These are phyloP conservation scores for Aplocera efformata DNA, from an alignment of 2,888 invertebrate species.

Conservation along the genomic window DNA sequence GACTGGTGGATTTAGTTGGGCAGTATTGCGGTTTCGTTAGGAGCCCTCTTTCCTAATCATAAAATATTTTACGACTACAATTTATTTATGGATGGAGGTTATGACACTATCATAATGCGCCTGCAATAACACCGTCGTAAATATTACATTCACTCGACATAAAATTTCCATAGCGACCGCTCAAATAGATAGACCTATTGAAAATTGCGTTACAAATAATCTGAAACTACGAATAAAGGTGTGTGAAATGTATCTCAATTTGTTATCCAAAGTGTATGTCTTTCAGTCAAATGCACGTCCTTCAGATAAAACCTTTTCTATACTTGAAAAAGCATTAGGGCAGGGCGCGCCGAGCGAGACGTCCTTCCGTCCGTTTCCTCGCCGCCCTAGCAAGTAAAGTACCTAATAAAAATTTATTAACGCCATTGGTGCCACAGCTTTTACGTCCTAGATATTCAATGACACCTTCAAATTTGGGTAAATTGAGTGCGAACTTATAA, in stretches of 20 bases:
- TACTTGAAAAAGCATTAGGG: constrained; percentile 42
- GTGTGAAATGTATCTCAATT: constrained; percentile 2
- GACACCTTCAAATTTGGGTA: constrained; percentile 21
- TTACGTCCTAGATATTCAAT: constrained; percentile 26
- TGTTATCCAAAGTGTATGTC: constrained; percentile 5
- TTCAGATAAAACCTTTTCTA: constrained; percentile 43
- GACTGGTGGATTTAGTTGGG: constrained; percentile 38
- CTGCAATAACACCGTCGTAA: constrained; percentile 52
- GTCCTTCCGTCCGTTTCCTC: constrained; percentile 44
- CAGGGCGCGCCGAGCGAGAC: constrained; percentile 41
- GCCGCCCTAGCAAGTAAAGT: constrained; percentile 41
- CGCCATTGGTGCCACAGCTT: constrained; percentile 29
- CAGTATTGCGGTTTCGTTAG: constrained; percentile 32
- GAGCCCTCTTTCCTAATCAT: constrained; percentile 33
- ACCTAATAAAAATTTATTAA: constrained; percentile 45
- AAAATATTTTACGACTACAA: constrained; percentile 52
- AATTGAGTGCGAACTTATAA: constrained; percentile 18
- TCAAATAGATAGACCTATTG: constrained; percentile 1
- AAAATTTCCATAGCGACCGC: constrained; percentile 40
- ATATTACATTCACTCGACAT: constrained; percentile 46
- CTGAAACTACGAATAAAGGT: too few species aligned
- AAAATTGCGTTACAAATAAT: not conserved
- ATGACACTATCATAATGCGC: constrained; percentile 57
- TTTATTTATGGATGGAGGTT: constrained; percentile 54
- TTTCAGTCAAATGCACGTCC: constrained; percentile 31